phyloP scores from a whole-genome alignment of 2,888 invertebrate genomes.

The Acleris literana region DNA sequence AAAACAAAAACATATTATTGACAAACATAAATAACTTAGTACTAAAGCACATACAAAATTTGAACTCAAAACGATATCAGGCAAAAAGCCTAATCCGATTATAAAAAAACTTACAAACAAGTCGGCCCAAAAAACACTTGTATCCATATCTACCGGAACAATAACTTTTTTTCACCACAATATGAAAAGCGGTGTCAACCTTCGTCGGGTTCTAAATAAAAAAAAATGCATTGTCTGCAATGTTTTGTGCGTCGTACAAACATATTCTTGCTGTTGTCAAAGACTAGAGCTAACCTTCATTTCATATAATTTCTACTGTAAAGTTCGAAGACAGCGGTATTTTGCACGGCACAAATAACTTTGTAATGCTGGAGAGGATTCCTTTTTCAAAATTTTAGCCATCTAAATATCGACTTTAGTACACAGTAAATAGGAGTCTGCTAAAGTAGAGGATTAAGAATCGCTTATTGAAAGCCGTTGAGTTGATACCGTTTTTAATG shows the following conservation, averaged over 20 bases:
- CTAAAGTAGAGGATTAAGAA: conserved; percentile 58
- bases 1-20: not conserved
- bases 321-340: not conserved
- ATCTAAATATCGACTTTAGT: conserved; percentile 6
- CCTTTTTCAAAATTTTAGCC: conserved; percentile 10
- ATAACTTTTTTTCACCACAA: conserved; percentile 55
- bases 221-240: conserved; percentile 40
- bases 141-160: conserved; percentile 47
- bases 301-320: not conserved
- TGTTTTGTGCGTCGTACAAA: conserved; percentile 33
- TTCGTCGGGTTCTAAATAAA: conserved; percentile 39
- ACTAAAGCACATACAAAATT: not conserved
- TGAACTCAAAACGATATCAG: not conserved
- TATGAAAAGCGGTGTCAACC: conserved; percentile 57
- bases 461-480: conserved; percentile 57
- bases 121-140: conserved; percentile 43
- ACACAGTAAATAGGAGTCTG: not conserved
- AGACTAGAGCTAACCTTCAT: not conserved
- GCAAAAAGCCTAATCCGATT: conserved; percentile 23
- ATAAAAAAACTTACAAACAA: conserved; percentile 25
- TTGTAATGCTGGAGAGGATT: conserved; percentile 20
- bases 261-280: not conserved
- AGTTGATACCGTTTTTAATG: conserved; percentile 43
- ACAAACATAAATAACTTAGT: not conserved
- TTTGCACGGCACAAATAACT: conserved; percentile 11